These are phyloP conservation scores for Orestias chungarensis DNA, from an alignment of 2,797 vertebrate genomes.

Conservation along the genomic window DNA sequence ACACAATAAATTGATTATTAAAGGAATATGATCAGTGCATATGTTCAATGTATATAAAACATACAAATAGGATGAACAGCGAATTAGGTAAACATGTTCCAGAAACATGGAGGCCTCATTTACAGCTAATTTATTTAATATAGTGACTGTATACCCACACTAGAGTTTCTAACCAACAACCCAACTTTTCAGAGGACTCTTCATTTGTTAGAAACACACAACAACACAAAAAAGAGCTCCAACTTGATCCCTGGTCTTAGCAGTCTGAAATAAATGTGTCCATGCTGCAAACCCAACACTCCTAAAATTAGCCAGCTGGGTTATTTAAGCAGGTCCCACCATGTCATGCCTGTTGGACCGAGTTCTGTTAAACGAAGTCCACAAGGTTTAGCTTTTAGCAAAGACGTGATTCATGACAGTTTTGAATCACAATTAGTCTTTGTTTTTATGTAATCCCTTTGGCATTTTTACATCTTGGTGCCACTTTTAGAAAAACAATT, in stretches of 20 bases:
- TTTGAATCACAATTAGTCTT: neutral
- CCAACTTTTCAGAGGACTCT: conserved; percentile 68
- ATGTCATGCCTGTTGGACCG: conserved; percentile 48
- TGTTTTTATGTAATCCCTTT: conserved; percentile 8
- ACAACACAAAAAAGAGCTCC: conserved; percentile 71
- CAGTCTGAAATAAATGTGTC: conserved; percentile 75
- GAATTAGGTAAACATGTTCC: conserved; percentile 34
- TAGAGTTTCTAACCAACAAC: conserved; percentile 64
- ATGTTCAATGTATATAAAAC: conserved; percentile 19
- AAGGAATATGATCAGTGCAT: conserved; percentile 18
- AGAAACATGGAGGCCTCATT: conserved; percentile 59
- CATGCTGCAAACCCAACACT: conserved; percentile 49
- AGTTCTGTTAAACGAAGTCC: conserved; percentile 27
- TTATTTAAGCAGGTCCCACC: conserved; percentile 65
- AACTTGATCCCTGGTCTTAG: conserved; percentile 73
- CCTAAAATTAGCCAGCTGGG: conserved; percentile 72
- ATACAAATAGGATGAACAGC: no score
- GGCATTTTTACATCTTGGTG: conserved; percentile 20
- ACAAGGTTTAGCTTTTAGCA: conserved; percentile 34
- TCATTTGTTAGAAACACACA: conserved; percentile 67
- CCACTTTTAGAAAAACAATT: conserved; percentile 43
- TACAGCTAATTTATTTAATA: conserved; percentile 68
- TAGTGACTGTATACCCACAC: conserved; percentile 55
- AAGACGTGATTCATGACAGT: conserved; percentile 18
- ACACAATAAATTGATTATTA: conserved; percentile 5